phyloP scores from a whole-genome alignment of 1,140 invertebrate species.

The Cydia amplana region DNA sequence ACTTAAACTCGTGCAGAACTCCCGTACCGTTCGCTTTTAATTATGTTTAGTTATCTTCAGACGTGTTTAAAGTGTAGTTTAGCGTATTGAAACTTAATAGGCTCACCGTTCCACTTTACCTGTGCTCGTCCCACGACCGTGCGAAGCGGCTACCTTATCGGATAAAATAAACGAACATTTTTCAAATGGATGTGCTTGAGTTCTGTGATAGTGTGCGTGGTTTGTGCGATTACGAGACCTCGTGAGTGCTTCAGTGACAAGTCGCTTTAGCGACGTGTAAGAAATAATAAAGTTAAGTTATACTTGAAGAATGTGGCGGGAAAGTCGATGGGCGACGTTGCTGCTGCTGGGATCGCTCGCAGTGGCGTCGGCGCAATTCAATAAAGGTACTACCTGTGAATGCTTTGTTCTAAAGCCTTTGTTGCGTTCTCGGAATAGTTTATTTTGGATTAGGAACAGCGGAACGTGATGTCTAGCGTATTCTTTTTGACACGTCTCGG shows the following conservation, averaged over 20 bases:
- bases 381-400: constrained; percentile 75
- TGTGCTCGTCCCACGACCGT: constrained; percentile 74
- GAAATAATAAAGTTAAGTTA: constrained; percentile 52
- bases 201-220: constrained; percentile 75
- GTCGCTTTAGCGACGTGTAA: constrained; percentile 69
- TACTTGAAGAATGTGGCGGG: constrained; percentile 60
- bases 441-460: constrained; percentile 28
- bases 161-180: constrained; percentile 79
- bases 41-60: constrained; percentile 57
- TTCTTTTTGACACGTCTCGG: constrained; percentile 21
- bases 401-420: constrained; percentile 64
- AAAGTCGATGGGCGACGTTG: constrained; percentile 59
- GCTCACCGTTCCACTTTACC: constrained; percentile 71
- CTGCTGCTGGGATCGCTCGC: constrained; percentile 61
- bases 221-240: constrained; percentile 68
- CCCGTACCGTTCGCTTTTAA: constrained; percentile 46
- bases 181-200: constrained; percentile 77
- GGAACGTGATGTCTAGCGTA: constrained; percentile 27
- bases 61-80: constrained; percentile 64
- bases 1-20: constrained; percentile 60
- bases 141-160: constrained; percentile 76
- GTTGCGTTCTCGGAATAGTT: constrained; percentile 40
- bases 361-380: constrained; percentile 70
- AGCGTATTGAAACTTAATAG: constrained; percentile 75
- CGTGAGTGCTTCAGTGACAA: constrained; percentile 71